These are phyloP conservation scores for Equus quagga DNA, from an alignment of 2,113 vertebrate genomes.

Conservation along the genomic window DNA sequence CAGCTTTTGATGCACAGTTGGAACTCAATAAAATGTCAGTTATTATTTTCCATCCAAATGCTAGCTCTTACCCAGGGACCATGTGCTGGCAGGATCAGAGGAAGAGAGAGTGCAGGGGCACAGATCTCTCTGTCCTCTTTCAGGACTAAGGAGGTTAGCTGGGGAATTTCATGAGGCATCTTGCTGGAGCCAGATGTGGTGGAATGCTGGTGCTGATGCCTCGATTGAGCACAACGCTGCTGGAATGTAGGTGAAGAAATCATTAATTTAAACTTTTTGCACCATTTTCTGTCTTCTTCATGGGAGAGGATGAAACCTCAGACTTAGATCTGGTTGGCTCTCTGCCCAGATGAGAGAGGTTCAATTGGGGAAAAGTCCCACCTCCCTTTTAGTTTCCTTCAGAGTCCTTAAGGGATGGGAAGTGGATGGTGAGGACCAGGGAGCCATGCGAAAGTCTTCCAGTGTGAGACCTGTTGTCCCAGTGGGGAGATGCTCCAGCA, in stretches of 20 bases:
- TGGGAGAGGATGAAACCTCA: neutral
- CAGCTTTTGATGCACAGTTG: neutral
- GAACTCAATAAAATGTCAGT: neutral
- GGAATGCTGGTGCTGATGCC: neutral
- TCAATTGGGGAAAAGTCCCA: neutral
- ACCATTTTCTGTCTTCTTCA: neutral
- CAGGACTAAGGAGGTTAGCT: neutral
- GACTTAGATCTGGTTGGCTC: neutral
- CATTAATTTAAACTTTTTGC: neutral
- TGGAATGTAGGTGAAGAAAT: neutral
- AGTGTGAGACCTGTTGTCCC: neutral
- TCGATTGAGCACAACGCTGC: neutral
- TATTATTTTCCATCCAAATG: neutral
- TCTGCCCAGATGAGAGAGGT: neutral
- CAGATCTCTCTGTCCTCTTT: neutral
- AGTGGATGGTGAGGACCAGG: neutral
- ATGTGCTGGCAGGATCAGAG: too few relatives aligned
- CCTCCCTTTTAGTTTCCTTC: neutral
- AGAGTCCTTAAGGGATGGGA: neutral
- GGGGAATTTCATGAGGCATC: neutral
- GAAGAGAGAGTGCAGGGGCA: neutral
- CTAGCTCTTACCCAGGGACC: neutral
- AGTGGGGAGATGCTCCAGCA: neutral
- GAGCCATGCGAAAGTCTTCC: neutral
- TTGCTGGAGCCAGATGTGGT: neutral